phyloP scores from a whole-genome alignment of 1,140 invertebrate species.

The Mesaphorura yosii region DNA sequence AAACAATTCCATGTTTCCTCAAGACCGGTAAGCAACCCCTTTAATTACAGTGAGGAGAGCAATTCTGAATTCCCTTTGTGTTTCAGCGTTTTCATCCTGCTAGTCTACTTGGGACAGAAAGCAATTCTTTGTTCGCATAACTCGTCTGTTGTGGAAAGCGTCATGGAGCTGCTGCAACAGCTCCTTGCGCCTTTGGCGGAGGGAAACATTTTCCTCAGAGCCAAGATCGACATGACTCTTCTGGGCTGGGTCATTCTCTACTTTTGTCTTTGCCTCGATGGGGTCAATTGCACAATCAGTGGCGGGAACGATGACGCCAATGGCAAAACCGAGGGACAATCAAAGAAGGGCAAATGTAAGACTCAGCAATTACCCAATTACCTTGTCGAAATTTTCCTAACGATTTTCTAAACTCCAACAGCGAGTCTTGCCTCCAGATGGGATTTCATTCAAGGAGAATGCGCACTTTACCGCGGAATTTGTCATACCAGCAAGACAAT shows the following conservation, averaged over 20 bases:
- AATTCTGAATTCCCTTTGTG: too few species aligned
- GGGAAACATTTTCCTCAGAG: slow-evolving; percentile 20
- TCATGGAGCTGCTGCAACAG: slow-evolving; percentile 38
- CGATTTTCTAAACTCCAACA: background rate
- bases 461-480: slow-evolving; percentile 22
- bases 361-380: too few species aligned
- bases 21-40: slow-evolving; percentile 55
- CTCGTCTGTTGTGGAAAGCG: slow-evolving; percentile 36
- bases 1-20: slow-evolving; percentile 63
- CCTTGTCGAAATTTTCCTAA: too few species aligned
- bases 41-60: slow-evolving; percentile 5
- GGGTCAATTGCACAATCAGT: slow-evolving; percentile 18
- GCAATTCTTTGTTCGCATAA: slow-evolving; percentile 51
- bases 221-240: slow-evolving; percentile 30
- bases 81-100: slow-evolving; percentile 67
- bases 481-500: slow-evolving; percentile 4
- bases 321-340: background rate
- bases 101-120: slow-evolving; percentile 74
- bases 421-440: slow-evolving; percentile 46
- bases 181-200: slow-evolving; percentile 38
- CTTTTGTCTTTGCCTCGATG: slow-evolving; percentile 29
- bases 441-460: slow-evolving; percentile 68
- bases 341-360: too few species aligned
- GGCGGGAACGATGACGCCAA: background rate
- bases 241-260: slow-evolving; percentile 30